These are phyloP conservation scores for Apotomis capreana DNA, from an alignment of 2,888 invertebrate genomes.

Conservation along the genomic window DNA sequence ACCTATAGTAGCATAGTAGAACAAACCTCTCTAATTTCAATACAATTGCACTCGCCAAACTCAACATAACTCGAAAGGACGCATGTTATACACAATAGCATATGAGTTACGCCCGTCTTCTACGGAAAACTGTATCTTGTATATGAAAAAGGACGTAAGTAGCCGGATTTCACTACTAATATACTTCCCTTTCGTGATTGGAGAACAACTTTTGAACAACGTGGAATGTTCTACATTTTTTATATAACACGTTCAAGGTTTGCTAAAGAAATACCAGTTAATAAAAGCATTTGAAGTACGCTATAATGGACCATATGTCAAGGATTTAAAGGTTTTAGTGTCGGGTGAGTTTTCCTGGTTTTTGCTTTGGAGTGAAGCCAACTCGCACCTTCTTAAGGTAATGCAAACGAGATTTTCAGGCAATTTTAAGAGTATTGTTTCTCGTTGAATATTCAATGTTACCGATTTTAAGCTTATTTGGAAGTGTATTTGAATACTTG, in stretches of 20 bases:
- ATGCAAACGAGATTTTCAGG: conserved; percentile 23
- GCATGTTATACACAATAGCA: background rate
- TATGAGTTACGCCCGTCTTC: background rate
- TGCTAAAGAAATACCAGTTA: background rate
- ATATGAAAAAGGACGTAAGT: background rate
- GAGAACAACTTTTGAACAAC: conserved; percentile 14
- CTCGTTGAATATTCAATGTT: conserved; percentile 26
- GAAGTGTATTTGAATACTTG: background rate
- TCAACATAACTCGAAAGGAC: background rate
- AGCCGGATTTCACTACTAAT: background rate
- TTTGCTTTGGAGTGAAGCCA: conserved; percentile 19
- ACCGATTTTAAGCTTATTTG: conserved; percentile 13
- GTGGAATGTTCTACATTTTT: conserved; percentile 18
- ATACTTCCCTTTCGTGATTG: conserved; percentile 1
- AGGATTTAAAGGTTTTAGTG: background rate
- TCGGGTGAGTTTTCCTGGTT: background rate
- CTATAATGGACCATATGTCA: background rate
- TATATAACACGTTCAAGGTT: conserved; percentile 18
- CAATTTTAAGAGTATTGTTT: conserved; percentile 17
- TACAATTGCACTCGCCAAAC: background rate
- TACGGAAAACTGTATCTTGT: background rate
- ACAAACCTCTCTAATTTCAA: background rate
- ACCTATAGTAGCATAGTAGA: background rate
- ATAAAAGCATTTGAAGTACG: background rate
- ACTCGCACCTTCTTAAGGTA: conserved; percentile 22